phyloP scores from a whole-genome alignment of 2,113 vertebrate species.

The Anoplopoma fimbria region DNA sequence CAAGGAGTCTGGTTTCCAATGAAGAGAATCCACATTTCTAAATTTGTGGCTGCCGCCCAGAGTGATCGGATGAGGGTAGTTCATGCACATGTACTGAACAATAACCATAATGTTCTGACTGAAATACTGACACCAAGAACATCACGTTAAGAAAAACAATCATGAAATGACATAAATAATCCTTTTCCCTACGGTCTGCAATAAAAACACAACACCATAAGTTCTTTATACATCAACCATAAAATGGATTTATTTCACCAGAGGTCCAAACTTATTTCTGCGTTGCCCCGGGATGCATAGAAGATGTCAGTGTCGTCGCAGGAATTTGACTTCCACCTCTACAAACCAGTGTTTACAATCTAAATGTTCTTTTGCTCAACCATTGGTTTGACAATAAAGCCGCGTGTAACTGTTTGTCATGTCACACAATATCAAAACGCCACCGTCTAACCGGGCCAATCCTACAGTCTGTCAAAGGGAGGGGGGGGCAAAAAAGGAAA shows the following conservation, averaged over 20 bases:
- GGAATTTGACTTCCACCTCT: conserved; percentile 59
- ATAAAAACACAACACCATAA: conserved; percentile 46
- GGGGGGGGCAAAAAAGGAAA: not conserved
- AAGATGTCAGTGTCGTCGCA: conserved; percentile 65
- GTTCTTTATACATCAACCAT: conserved; percentile 79
- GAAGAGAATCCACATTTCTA: not conserved
- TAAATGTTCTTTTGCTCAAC: conserved; percentile 42
- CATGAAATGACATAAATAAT: not conserved
- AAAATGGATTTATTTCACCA: conserved; percentile 83
- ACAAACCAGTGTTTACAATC: conserved; percentile 69
- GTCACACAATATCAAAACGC: conserved; percentile 60
- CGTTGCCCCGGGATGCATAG: conserved; percentile 76
- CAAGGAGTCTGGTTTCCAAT: not conserved
- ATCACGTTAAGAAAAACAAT: not conserved
- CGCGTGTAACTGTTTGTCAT: conserved; percentile 14
- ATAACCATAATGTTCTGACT: not conserved
- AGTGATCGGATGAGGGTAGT: not conserved
- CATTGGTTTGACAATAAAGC: conserved; percentile 53
- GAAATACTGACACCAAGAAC: not conserved
- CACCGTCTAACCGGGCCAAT: conserved; percentile 52
- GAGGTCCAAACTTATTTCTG: conserved; percentile 76
- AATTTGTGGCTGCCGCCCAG: not conserved
- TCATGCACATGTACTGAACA: not conserved
- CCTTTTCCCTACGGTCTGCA: not conserved
- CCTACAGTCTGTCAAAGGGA: conserved; percentile 45